Percentiles rank a stretch among this genome's conserved stretches.
phyloP scores from a whole-genome alignment of 2,888 invertebrate genomes.

The Hyposoter didymator region DNA sequence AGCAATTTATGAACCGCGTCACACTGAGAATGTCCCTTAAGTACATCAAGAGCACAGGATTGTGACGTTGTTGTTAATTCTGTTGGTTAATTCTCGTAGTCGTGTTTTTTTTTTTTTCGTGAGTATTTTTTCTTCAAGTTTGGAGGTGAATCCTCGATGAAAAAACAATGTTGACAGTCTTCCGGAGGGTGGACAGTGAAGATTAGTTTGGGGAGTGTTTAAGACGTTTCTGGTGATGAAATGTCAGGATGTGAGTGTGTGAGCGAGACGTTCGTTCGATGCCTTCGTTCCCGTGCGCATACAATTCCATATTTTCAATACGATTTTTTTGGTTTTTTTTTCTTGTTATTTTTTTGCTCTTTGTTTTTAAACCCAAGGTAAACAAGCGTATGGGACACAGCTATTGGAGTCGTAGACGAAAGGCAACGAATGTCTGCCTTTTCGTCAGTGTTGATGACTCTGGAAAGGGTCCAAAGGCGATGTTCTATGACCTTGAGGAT shows the following conservation, averaged over 20 bases:
- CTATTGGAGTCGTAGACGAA: constrained; percentile 80
- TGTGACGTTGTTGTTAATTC: neutral
- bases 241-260: constrained; percentile 43
- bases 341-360: constrained; percentile 27
- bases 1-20: no score
- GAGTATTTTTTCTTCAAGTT: neutral
- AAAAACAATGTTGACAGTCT: constrained; percentile 11
- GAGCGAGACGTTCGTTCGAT: constrained; percentile 68
- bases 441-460: constrained; percentile 80
- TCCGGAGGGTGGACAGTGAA: constrained; percentile 14
- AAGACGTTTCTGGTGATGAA: constrained; percentile 15
- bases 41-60: neutral
- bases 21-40: neutral
- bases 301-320: constrained; percentile 10
- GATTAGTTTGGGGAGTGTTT: constrained; percentile 40
- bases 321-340: constrained; percentile 16
- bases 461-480: constrained; percentile 75
- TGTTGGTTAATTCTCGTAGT: neutral
- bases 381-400: constrained; percentile 81
- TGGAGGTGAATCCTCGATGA: constrained; percentile 11
- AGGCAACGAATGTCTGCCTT: constrained; percentile 82
- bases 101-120: neutral
- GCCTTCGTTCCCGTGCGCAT: constrained; percentile 59
- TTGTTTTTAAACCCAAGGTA: constrained; percentile 80
- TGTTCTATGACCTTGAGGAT: constrained; percentile 72